Evolutionary conservation across 1,140 invertebrate species (phyloP).

Genomic region (Dreissena rostriformis): DNA sequence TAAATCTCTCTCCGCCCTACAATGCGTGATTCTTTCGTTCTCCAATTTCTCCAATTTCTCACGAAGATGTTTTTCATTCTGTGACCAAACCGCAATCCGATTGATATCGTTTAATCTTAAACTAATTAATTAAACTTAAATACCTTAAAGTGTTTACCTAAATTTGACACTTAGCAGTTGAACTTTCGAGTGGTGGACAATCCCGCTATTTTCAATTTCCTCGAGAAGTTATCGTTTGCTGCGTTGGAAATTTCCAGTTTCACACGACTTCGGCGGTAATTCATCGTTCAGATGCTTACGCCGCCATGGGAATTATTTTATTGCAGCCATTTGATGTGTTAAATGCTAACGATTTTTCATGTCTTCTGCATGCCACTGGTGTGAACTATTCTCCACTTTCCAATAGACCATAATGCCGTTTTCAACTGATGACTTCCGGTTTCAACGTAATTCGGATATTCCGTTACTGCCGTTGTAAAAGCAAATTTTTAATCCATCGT

Average conservation of each 20-base stretch:
- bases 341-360: slow-evolving; percentile 32
- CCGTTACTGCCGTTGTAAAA: no score
- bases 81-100: not conserved
- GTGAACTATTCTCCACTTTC: no score
- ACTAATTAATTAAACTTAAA: slow-evolving; percentile 9
- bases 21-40: no score
- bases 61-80: no score
- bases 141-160: not conserved
- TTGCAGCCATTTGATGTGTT: slow-evolving; percentile 7
- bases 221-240: not conserved
- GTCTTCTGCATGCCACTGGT: slow-evolving; percentile 7
- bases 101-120: not conserved
- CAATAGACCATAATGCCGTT: no score
- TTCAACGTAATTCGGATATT: no score
- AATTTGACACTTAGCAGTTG: slow-evolving; percentile 6
- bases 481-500: no score
- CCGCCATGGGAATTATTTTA: slow-evolving; percentile 24
- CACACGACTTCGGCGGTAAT: not conserved
- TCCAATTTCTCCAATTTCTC: no score
- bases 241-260: slow-evolving; percentile 2
- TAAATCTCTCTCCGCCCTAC: no score
- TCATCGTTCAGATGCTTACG: not conserved
- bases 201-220: not conserved
- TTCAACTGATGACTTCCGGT: no score
- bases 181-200: not conserved